Evolutionary conservation across 64 coral and sea anemone species (phyloP), one percentile per base, ranked within the genome.

Genomic region (Pocillopora verrucosa): DNA sequence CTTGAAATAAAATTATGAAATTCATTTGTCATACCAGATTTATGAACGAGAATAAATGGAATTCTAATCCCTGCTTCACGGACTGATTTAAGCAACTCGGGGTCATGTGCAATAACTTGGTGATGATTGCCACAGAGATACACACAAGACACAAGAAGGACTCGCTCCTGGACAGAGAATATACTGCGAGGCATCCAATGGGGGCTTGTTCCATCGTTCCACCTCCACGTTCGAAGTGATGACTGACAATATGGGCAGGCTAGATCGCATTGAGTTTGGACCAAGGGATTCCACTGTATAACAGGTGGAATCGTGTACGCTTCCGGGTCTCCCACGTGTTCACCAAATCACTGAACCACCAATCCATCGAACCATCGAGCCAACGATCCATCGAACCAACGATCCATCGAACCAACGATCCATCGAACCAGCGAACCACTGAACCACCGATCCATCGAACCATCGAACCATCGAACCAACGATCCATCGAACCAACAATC

Each of bases 51-150:
- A 68, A 87, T 56, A 67, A 87, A 87, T 24, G 82, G 90, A 80
- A 69, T 77, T 51, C 62, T 19, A 63, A 69, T 68, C 45, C 84
- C 72, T 78, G 38, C 63, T 88, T 72, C 22, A 15, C 81, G 25
- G 41, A 85, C 77, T 17, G 58, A 59, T 68, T 65, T 85, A 41
- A 93, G 6, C 30, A 93, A 80, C 17, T 87, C 77, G 16, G 78
- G 30, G 45, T 93, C 87, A 67, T 89, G 69, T 41, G 34, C 68
- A 35, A 93, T 87, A 77, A 89, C 82, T 69, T 89, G 80, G 56
- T 94, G 92, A 38, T 89, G 80, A 86, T 86, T 94, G 34, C 35
- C 80, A 60, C 87, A 94, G 14, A 76, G 22, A 83, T 94, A 86
- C 34, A 89, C 87, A 37, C 86, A 79, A 68, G 86, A 36, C 16